Conservation (phyloP, 2,888 invertebrate genomes). For the Agrochola litura region DNA sequence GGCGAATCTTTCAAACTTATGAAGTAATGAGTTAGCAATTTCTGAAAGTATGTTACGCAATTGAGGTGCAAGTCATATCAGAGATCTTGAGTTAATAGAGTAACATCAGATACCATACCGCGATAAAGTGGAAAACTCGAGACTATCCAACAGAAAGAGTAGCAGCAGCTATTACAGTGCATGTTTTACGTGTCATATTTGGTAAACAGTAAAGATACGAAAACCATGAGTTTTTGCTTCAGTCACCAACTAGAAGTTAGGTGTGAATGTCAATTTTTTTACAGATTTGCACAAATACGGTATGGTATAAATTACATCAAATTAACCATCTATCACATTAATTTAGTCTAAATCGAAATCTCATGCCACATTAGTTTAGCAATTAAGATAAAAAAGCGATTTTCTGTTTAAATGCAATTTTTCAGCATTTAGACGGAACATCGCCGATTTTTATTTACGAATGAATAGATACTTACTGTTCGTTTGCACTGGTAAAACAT, state of each 20-base stretch:
- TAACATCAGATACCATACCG: neutral
- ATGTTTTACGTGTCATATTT: too few relatives aligned
- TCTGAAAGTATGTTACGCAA: neutral
- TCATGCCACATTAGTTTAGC: neutral
- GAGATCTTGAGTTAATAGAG: neutral
- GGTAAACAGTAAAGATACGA: too few relatives aligned
- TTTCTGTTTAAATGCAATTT: too few relatives aligned
- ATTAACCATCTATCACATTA: too few relatives aligned
- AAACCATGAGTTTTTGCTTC: neutral
- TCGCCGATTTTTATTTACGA: neutral
- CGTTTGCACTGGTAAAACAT: too few relatives aligned
- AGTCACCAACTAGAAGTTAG: neutral
- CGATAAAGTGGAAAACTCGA: too few relatives aligned
- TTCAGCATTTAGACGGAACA: too few relatives aligned
- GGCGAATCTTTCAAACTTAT: too few relatives aligned
- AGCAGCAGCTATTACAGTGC: neutral
- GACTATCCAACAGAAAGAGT: neutral
- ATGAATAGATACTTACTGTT: neutral
- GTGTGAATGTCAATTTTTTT: too few relatives aligned
- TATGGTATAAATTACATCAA: too few relatives aligned
- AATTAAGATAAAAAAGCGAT: neutral
- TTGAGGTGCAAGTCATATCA: neutral
- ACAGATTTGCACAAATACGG: too few relatives aligned
- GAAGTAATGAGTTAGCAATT: neutral
- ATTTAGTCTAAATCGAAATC: too few relatives aligned